phyloP scores from a whole-genome alignment of 2,113 vertebrate genomes.

The Cryptoleucopteryx plumbea region DNA sequence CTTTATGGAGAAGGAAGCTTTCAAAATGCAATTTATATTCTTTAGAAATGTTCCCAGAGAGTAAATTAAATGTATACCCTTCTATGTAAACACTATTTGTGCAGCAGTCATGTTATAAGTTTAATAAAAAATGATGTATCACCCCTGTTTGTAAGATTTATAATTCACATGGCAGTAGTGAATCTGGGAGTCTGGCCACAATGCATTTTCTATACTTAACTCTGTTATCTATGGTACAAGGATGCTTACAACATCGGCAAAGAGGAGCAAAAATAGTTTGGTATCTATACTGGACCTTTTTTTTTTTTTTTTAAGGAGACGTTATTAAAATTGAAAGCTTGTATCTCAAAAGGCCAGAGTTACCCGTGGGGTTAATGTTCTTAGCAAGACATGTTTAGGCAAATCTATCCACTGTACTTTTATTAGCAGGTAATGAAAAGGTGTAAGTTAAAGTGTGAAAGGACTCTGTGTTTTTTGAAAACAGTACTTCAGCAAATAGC shows the following conservation, averaged over 20 bases:
- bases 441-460: conserved; percentile 73
- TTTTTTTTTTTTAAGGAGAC: not conserved
- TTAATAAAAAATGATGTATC: conserved; percentile 80
- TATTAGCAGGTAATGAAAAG: conserved; percentile 73
- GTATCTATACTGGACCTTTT: not conserved
- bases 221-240: conserved; percentile 68
- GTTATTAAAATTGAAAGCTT: conserved; percentile 39
- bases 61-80: conserved; percentile 77
- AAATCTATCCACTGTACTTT: conserved; percentile 64
- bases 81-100: conserved; percentile 78
- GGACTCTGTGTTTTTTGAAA: conserved; percentile 61
- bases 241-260: conserved; percentile 58
- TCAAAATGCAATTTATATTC: conserved; percentile 77
- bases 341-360: conserved; percentile 34
- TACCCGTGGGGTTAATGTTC: conserved; percentile 50
- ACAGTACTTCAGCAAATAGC: conserved; percentile 60
- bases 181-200: conserved; percentile 73
- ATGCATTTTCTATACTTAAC: conserved; percentile 82
- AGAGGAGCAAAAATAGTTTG: conserved; percentile 6
- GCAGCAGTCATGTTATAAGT: conserved; percentile 73
- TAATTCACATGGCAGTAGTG: conserved; percentile 74
- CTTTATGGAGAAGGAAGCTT: conserved; percentile 63
- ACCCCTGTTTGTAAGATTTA: conserved; percentile 77
- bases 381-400: conserved; percentile 64
- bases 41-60: conserved; percentile 69